Conservation (phyloP, 2,797 vertebrate genomes). For the Corythornis leucogaster region DNA sequence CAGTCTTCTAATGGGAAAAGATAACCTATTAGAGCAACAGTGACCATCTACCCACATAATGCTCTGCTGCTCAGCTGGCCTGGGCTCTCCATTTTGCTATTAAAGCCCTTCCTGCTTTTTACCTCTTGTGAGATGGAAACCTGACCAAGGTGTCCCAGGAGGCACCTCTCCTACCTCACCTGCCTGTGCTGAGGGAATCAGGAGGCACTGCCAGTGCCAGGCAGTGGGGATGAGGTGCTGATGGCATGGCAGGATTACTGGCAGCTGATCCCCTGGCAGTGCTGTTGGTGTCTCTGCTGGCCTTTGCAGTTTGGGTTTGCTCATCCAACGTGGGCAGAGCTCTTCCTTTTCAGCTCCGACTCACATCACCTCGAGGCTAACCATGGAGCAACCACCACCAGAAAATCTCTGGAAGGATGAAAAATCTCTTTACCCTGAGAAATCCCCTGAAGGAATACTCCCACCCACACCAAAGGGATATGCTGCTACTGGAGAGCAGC, state of each 20-base stretch:
- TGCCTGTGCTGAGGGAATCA: background rate
- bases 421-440: background rate
- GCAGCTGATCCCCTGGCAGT: background rate
- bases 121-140: background rate
- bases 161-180: background rate
- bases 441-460: background rate
- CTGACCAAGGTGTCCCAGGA: background rate
- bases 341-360: background rate
- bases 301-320: background rate
- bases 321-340: background rate
- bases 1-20: background rate
- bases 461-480: background rate
- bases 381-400: background rate
- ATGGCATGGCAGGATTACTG: background rate
- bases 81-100: background rate
- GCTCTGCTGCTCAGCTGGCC: background rate
- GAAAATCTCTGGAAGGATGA: background rate
- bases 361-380: background rate
- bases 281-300: background rate
- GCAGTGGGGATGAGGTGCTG: background rate
- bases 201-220: background rate
- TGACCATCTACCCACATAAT: background rate
- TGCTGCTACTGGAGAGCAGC: background rate
- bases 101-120: background rate
- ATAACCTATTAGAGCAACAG: background rate